phyloP scores from a whole-genome alignment of 2,888 invertebrate species.

The Apodemia hepburni region DNA sequence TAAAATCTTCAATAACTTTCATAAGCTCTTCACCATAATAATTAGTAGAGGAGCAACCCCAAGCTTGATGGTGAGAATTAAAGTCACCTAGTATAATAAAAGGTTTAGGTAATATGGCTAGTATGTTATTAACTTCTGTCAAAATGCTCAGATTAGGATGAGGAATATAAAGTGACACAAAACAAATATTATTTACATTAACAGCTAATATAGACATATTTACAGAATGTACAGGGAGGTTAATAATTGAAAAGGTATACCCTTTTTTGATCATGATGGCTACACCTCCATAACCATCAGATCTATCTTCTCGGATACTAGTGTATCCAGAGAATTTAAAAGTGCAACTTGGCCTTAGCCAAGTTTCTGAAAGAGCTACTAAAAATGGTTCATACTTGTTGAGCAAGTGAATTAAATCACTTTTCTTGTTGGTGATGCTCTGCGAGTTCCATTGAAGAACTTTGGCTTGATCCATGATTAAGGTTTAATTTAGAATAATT shows the following conservation, averaged over 20 bases:
- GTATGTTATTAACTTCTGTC: not conserved
- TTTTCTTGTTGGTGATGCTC: slow-evolving; percentile 1
- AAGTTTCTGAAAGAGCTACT: slow-evolving; percentile 19
- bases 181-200: not conserved
- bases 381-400: slow-evolving; percentile 20
- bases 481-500: not conserved
- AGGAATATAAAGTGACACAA: not conserved
- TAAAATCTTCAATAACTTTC: not conserved
- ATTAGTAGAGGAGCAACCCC: not conserved
- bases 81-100: not conserved
- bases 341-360: slow-evolving; percentile 6
- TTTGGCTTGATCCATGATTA: not conserved
- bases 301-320: slow-evolving; percentile 18
- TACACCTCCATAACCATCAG: slow-evolving; percentile 21
- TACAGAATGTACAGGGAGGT: not conserved
- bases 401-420: slow-evolving; percentile 9
- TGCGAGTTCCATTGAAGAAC: slow-evolving; percentile 19
- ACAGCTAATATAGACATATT: slow-evolving; percentile 1
- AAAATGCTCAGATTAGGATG: not conserved
- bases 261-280: slow-evolving; percentile 18
- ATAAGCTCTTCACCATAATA: not conserved
- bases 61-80: not conserved
- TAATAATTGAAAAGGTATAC: not conserved
- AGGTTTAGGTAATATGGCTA: not conserved
- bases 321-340: slow-evolving; percentile 16